Evolutionary conservation across 2,797 vertebrate species (phyloP).

Genomic region (Botia almorhae): DNA sequence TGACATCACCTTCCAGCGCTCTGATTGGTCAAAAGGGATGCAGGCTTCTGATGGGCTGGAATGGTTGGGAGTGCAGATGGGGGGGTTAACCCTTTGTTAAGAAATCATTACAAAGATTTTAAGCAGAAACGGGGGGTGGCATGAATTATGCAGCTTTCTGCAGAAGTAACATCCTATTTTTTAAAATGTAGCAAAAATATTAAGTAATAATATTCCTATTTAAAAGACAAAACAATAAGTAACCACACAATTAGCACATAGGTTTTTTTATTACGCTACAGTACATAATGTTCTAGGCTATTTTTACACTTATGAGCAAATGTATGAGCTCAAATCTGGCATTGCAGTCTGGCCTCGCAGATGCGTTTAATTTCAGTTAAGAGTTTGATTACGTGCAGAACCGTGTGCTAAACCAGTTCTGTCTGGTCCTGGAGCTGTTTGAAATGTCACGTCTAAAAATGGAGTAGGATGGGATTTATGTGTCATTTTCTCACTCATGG

Average conservation of each 20-base stretch:
- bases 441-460: slow-evolving; percentile 68
- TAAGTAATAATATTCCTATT: background rate
- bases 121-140: slow-evolving; percentile 4
- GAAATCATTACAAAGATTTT: slow-evolving; percentile 24
- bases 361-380: background rate
- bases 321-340: background rate
- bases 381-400: slow-evolving; percentile 5
- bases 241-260: background rate
- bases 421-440: slow-evolving; percentile 39
- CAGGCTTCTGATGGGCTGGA: slow-evolving; percentile 78
- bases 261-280: background rate
- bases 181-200: background rate
- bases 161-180: background rate
- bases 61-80: slow-evolving; percentile 58
- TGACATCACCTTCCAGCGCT: slow-evolving; percentile 86
- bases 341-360: background rate
- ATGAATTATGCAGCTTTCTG: slow-evolving; percentile 16
- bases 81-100: slow-evolving; percentile 71
- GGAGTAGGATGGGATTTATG: slow-evolving; percentile 52
- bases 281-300: background rate
- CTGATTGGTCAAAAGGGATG: slow-evolving; percentile 77
- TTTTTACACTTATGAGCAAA: background rate
- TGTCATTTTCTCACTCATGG: slow-evolving; percentile 49
- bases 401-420: slow-evolving; percentile 42
- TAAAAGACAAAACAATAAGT: background rate